phyloP scores from a whole-genome alignment of 2,888 invertebrate genomes.

The Eucriotettix oculatus region DNA sequence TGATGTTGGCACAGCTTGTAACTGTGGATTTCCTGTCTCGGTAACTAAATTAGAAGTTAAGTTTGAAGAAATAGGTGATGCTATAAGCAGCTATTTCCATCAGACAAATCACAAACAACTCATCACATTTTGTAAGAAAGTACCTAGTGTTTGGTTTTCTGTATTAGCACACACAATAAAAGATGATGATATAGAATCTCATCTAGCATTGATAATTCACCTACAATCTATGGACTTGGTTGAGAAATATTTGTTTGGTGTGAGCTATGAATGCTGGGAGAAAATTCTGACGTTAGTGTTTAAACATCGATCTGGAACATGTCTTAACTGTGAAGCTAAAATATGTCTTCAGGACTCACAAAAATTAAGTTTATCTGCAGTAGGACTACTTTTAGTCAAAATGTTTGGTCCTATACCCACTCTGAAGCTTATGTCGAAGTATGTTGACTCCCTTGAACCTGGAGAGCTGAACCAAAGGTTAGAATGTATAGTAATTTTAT shows the following conservation, averaged over 20 bases:
- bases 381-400: conserved; percentile 40
- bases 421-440: conserved; percentile 35
- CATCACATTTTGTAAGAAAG: conserved; percentile 35
- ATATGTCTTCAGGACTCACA: conserved; percentile 29
- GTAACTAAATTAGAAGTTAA: not conserved
- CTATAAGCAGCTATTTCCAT: conserved; percentile 1
- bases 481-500: not conserved
- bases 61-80: conserved; percentile 2
- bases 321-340: conserved; percentile 41
- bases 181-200: conserved; percentile 24
- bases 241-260: conserved; percentile 33
- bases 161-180: conserved; percentile 31
- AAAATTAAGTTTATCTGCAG: conserved; percentile 38
- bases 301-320: conserved; percentile 36
- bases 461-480: conserved; percentile 37
- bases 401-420: conserved; percentile 40
- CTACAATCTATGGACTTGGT: conserved; percentile 38
- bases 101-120: conserved; percentile 26
- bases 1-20: conserved; percentile 1
- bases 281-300: conserved; percentile 35
- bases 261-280: conserved; percentile 42
- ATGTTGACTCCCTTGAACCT: conserved; percentile 35
- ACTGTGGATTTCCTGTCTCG: conserved; percentile 10
- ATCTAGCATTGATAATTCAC: conserved; percentile 39
- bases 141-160: conserved; percentile 46